These are phyloP conservation scores for Mystacornis crossleyi DNA, from an alignment of 2,113 vertebrate species.

Conservation along the genomic window DNA sequence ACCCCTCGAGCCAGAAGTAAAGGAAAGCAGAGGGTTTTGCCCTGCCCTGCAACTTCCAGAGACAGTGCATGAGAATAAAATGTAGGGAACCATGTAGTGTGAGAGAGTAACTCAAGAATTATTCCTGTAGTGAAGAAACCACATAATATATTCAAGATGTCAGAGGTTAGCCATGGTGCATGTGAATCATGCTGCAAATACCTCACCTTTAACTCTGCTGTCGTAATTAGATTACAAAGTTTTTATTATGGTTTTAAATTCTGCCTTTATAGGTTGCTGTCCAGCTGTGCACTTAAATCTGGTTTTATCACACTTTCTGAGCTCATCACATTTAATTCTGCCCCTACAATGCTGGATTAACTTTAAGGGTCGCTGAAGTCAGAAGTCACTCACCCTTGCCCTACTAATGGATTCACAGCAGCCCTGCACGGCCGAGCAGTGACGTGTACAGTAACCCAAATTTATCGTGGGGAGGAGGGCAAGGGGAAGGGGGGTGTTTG, in stretches of 20 bases:
- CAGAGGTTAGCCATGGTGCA: constrained; percentile 59
- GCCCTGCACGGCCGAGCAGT: constrained; percentile 53
- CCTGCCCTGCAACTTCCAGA: neutral
- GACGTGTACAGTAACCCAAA: constrained; percentile 73
- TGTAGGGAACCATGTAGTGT: neutral
- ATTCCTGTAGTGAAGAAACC: constrained; percentile 55
- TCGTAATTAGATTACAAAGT: constrained; percentile 73
- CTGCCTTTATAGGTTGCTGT: constrained; percentile 68
- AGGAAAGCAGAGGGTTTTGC: neutral
- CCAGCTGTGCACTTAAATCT: constrained; percentile 62
- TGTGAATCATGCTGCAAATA: constrained; percentile 64
- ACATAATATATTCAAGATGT: constrained; percentile 71
- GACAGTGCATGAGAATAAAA: constrained; percentile 22
- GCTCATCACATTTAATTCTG: constrained; percentile 73
- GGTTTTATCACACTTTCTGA: constrained; percentile 71
- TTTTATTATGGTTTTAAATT: constrained; percentile 76
- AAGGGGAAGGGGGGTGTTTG: neutral
- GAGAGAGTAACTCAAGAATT: constrained; percentile 48
- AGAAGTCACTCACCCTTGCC: constrained; percentile 76
- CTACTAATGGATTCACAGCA: constrained; percentile 77
- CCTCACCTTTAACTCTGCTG: constrained; percentile 72
- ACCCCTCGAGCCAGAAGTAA: neutral
- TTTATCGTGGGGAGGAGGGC: constrained; percentile 57
- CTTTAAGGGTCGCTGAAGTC: constrained; percentile 75
- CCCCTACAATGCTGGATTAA: constrained; percentile 75